Base-by-base conservation (phyloP, 2,797 vertebrate genomes). In the Etheostoma nigrum region DNA sequence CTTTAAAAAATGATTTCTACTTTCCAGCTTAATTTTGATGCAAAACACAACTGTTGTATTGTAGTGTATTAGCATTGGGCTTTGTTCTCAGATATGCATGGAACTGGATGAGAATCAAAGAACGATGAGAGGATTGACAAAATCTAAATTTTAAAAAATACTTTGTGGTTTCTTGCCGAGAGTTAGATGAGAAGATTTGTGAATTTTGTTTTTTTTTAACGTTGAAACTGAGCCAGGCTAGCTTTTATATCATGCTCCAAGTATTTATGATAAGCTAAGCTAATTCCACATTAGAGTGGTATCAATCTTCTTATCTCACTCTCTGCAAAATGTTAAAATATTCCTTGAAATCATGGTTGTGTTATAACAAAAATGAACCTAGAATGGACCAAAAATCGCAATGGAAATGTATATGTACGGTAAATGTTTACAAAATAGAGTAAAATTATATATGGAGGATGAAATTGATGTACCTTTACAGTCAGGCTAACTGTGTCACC, bases 381-480 rank as follows among this genome's bases (percentile, higher is more conserved):
- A 27, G 27, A 27, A 27, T 15, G 33, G 10, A 40, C 27, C 18
- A 5, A 27, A 55, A 48, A 30, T 51, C 1, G 11, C 4, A 7
- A 52, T 40, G 52, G 11, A 40, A 40, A 40, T 40, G 36, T 40
- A 40, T 40, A 12, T 12, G 10, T 40, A 40, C 36, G 4, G 10
- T 40, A 64, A 64, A 40, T 21, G 6, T 51, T 48, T 44, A 40
- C 40, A 67, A 55, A 25, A 45, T 7, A 42, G 11, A 25, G 6
- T 2, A 4, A n/a, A 48, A 25, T 21, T 16, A 15, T 19, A 57
- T 18, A 14, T 0, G 47, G 18, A 7, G 16, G 21, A 21, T 19
- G 19, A n/a, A 33, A 61, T 0, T 18, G 36, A 33, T 33, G 12
- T 91, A 99, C 98, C 69, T 53, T 93, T 54, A 99, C 93, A 23